These are phyloP conservation scores for Psammodynastes pulverulentus DNA, from an alignment of 2,113 vertebrate genomes.

Conservation along the genomic window DNA sequence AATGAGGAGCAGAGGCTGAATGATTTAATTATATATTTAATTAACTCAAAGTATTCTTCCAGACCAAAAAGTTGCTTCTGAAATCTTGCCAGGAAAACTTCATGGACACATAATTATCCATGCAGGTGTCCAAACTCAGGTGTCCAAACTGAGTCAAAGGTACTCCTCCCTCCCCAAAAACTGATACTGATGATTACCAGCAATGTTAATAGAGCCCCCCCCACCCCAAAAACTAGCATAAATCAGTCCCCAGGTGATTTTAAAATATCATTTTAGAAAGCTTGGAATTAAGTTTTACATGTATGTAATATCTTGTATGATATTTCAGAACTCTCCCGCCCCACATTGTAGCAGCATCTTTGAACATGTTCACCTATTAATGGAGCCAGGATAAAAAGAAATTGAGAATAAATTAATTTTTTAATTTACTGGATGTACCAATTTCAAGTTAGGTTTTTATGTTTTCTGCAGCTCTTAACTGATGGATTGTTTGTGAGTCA, in stretches of 20 bases:
- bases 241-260: neutral
- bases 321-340: neutral
- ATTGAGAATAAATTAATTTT: neutral
- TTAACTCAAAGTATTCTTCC: neutral
- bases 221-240: neutral
- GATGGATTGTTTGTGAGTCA: neutral
- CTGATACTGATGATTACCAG: neutral
- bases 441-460: neutral
- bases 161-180: neutral
- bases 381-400: neutral
- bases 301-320: neutral
- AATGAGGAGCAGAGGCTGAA: neutral
- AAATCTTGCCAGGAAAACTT: neutral
- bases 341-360: neutral
- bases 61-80: neutral
- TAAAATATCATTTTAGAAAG: neutral
- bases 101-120: neutral
- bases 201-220: neutral
- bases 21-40: neutral
- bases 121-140: neutral
- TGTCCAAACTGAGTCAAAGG: neutral
- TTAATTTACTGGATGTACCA: neutral
- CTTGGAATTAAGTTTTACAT: neutral
- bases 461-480: neutral
- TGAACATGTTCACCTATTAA: neutral